Conservation (phyloP, 2,113 vertebrate species). For the Empidonax alnorum region DNA sequence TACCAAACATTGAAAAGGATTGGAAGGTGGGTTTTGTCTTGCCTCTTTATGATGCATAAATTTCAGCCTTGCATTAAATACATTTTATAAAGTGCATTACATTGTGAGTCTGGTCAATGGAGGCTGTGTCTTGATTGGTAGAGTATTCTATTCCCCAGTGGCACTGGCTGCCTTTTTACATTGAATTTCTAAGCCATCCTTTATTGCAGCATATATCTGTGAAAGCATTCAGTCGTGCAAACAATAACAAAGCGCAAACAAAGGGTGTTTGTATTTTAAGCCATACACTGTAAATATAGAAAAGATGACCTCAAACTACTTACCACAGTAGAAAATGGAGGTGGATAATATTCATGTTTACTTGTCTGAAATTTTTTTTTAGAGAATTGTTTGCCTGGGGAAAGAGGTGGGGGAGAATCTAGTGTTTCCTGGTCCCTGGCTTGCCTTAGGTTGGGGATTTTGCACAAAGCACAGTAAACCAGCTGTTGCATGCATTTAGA, state of each 20-base stretch:
- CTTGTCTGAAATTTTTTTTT: background rate
- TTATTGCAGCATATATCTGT: background rate
- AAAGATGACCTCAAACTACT: slow-evolving; percentile 58
- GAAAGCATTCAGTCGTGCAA: slow-evolving; percentile 57
- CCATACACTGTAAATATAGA: background rate
- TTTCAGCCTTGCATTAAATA: background rate
- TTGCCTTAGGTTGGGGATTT: background rate
- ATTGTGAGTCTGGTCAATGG: slow-evolving; percentile 9
- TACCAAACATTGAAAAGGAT: background rate
- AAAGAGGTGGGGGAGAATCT: background rate
- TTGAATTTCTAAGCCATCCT: slow-evolving; percentile 47
- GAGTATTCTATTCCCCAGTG: slow-evolving; percentile 60
- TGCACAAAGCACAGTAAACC: background rate
- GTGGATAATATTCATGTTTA: background rate
- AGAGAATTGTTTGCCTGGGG: background rate
- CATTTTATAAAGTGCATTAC: slow-evolving; percentile 19
- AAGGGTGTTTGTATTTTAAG: slow-evolving; percentile 46
- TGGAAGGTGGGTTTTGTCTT: background rate
- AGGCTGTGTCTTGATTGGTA: background rate
- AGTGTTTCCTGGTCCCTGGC: background rate
- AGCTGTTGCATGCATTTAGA: background rate
- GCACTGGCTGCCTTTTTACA: slow-evolving; percentile 56
- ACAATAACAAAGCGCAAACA: slow-evolving; percentile 30
- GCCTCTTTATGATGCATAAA: background rate
- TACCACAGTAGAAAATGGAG: background rate